Base-by-base conservation (phyloP, 2,113 vertebrate species). In the Centrocercus urophasianus region DNA sequence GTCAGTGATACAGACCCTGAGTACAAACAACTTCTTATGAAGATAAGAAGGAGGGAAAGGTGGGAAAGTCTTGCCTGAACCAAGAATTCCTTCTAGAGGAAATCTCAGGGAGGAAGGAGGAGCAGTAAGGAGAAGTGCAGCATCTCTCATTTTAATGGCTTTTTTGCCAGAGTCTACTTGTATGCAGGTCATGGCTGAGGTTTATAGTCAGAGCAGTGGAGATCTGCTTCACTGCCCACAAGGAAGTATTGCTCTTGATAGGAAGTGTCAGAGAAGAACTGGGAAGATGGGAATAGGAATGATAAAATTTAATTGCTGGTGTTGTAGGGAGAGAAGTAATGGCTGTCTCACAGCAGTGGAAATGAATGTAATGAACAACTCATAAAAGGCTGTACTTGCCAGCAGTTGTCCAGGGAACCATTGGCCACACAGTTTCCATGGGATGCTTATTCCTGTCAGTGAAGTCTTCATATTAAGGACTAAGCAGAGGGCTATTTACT, bases 311-410 rank as follows among this genome's bases (percentile, higher is more conserved):
- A 91, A 83, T 75, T 61, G 52, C 16, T 72, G 52, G n/a, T 25
- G 7, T 75, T 28, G 52, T 60, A 36, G 61, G 43, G 56, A 83
- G 54, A 92, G 12, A 64, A 52, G 20, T 32, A 79, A 80, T 73
- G 84, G 14, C 27, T n/a, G 4, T n/a, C n/a, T 88, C 75, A 64
- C 83, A 78, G 73, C 43, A 73, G 65, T 69, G 28, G 43, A 83
- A 81, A 88, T 86, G 8, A 71, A 78, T 91, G 69, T 67, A 83
- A 91, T 32, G 80, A 83, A 60, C 32, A 74, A 27, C 57, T 90
- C 65, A 82, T 79, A 45, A 83, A 86, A 95, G 24, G 5, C 17
- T 17, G 40, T 36, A 47, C n/a, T 95, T 90, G 22, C 52, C 80
- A 45, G 83, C 40, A 75, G 56, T 20, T 70, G 79, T 67, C 82